These are phyloP conservation scores for Apis cerana DNA, from an alignment of 1,140 invertebrate genomes.

Conservation along the genomic window DNA sequence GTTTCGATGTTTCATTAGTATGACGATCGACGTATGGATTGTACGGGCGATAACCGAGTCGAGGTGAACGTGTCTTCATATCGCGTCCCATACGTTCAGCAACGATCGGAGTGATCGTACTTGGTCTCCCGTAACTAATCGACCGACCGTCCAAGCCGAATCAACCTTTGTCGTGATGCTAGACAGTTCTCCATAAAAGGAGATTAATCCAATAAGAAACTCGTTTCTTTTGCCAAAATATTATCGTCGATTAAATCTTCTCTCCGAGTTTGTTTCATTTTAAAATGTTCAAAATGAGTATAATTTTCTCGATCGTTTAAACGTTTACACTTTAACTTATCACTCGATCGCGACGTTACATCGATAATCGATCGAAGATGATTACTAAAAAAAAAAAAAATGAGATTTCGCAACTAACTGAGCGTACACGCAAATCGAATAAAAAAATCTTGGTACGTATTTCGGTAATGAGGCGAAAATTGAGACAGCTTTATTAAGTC, in stretches of 20 bases:
- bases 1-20: constrained; percentile 71
- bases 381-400: not conserved
- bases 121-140: constrained; percentile 73
- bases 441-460: constrained; percentile 71
- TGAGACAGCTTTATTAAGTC: constrained; percentile 79
- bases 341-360: too few species aligned
- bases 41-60: constrained; percentile 28
- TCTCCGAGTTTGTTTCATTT: too few species aligned
- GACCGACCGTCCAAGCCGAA: constrained; percentile 70
- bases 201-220: not conserved
- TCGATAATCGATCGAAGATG: too few species aligned
- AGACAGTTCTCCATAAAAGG: not conserved
- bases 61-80: constrained; percentile 30
- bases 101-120: constrained; percentile 48
- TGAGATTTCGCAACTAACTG: constrained; percentile 26
- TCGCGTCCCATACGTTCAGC: constrained; percentile 32
- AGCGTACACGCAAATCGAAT: constrained; percentile 67
- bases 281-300: too few species aligned
- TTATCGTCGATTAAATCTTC: too few species aligned
- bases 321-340: too few species aligned
- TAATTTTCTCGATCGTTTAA: too few species aligned
- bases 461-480: constrained; percentile 78
- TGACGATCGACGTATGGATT: constrained; percentile 59
- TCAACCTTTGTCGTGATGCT: constrained; percentile 57
- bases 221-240: too few species aligned